Conservation (phyloP, 2,113 vertebrate species). For the Chloebia gouldiae region DNA sequence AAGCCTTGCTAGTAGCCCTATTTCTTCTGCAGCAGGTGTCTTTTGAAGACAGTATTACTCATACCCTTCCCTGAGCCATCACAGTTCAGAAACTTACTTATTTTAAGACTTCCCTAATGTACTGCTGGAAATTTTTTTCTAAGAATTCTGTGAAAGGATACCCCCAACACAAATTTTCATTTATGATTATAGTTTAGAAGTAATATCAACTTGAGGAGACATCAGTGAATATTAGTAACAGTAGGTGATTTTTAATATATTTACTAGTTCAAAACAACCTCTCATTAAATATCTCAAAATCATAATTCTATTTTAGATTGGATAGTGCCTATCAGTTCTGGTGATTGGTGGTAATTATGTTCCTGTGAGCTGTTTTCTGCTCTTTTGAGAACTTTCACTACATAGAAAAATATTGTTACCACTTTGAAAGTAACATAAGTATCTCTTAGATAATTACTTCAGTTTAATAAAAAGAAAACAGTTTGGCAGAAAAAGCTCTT, state of each 20-base stretch:
- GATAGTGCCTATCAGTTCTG: neutral
- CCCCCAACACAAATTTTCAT: neutral
- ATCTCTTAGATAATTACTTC: neutral
- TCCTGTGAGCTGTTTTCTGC: neutral
- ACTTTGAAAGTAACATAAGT: neutral
- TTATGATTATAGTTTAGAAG: neutral
- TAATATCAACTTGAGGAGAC: neutral
- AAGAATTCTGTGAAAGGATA: neutral
- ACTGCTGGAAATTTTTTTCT: neutral
- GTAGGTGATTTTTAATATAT: neutral
- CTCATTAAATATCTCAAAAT: neutral
- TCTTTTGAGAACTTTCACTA: neutral
- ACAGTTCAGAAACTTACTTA: neutral
- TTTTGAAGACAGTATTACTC: neutral
- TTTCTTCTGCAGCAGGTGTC: neutral
- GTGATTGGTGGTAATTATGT: neutral
- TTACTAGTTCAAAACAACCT: neutral
- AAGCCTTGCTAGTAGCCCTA: neutral
- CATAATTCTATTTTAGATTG: neutral
- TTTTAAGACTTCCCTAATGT: neutral
- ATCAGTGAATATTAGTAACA: neutral
- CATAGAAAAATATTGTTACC: neutral
- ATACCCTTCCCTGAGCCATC: neutral
- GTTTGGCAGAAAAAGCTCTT: neutral
- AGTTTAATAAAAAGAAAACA: neutral